Base-by-base conservation (phyloP, 2,113 vertebrate species). In the Pseudolaguvia tuberculata region DNA sequence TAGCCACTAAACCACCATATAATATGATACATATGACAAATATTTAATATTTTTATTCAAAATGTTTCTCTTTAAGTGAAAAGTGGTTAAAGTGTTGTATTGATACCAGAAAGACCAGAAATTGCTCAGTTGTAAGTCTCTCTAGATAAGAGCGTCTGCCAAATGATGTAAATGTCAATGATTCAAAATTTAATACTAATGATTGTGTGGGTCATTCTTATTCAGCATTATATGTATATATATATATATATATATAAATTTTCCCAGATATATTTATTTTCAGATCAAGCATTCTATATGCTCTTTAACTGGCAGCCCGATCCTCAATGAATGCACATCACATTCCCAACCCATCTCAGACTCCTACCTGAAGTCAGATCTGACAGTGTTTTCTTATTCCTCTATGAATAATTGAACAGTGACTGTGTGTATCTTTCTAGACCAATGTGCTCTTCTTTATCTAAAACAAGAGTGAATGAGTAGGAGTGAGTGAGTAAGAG, bases 391-490 rank as follows among this genome's bases (percentile, higher is more conserved):
- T 74, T 45, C 35, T 70, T 65, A 74, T 50, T 74, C 55, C 29
- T 39, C 35, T n/a, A 67, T 78, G 76, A 81, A 81, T 81, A 78
- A 81, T 81, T 78, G 66, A 81, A 61, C 71, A 74, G 66, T 51
- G 51, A 58, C 76, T 31, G 66, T 71, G 20, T 70, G 35, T 59
- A 77, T 63, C 42, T 48, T 68, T 47, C 74, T 59, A 57, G 72
- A 78, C 73, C 74, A 74, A 79, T 63, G 79, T 25, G 20, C 48
- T 21, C 61, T 72, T 78, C 69, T 56, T 73, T 72, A 53, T 78
- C 78, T 80, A 65, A 80, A 75, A 61, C 68, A 68, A 77, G 70
- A 42, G 39, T 35, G n/a, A n/a, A n/a, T n/a, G n/a, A n/a, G n/a
- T n/a, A n/a, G n/a, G 6, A 35, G 3, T 35, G 31, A 35, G 31